Evolutionary conservation across 2,113 vertebrate genomes (phyloP), one percentile per base, ranked within the genome.

Genomic region (Rhinopomastus cyanomelas): DNA sequence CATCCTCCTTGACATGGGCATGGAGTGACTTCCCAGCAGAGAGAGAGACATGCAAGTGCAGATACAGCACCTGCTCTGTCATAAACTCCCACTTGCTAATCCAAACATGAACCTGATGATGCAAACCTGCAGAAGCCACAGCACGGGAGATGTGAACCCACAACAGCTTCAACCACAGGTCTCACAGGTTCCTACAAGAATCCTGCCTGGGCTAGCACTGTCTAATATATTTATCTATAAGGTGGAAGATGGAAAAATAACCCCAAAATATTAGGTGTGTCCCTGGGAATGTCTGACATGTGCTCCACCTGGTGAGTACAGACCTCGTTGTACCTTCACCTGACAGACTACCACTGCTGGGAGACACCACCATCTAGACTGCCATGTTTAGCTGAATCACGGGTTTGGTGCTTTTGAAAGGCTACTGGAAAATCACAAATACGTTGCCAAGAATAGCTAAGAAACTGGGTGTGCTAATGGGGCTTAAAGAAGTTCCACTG

Each of bases 11-110:
- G 61, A 51, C 22, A 59, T 19, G 20, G 66, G 37, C 44, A 55
- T n/a, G n/a, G 25, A 44, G n/a, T 0, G 0, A 23, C 16, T 18
- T 67, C n/a, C 30, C 4, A 5, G 22, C 3, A 2, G 5, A 84
- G 25, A 84, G 25, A 37, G 51, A 66, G 25, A 20, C 1, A 2
- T 57, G 37, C 21, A 48, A 34, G 17, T 32, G 49, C 17, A 66
- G 21, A 18, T 8, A 20, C 10, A 66, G 14, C 49, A 64, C 16
- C 29, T 5, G 2, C 7, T 59, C 42, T 62, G 64, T 23, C 52
- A n/a, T 51, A 42, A 29, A 32, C 55, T 55, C 56, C 42, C 32
- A n/a, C 16, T 27, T 11, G 6, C 11, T 49, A 37, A 72, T 16
- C 46, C 48, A 53, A 85, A 49, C 3, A 2, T 42, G 42, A 22